Evolutionary conservation across 2,888 invertebrate species (phyloP).

Genomic region (Drosophila subsilvestris): DNA sequence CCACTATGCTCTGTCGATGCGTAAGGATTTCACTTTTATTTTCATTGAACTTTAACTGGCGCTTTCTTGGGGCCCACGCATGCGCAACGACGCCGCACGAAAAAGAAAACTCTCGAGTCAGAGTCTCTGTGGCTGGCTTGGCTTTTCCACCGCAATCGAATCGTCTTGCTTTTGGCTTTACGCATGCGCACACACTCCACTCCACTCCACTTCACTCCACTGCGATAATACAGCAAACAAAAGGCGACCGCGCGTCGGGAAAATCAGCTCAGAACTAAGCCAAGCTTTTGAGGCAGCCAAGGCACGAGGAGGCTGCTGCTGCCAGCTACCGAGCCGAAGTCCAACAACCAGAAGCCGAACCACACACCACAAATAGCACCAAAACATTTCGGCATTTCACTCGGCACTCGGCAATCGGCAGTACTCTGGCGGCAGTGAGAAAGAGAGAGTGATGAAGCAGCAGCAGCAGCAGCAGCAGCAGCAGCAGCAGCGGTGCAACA

Average conservation of each 20-base stretch:
- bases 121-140: slow-evolving; percentile 6
- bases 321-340: slow-evolving; percentile 32
- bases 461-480: too few relatives aligned
- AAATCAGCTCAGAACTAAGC: slow-evolving; percentile 83
- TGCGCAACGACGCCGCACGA: slow-evolving; percentile 63
- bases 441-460: not conserved
- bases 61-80: slow-evolving; percentile 68
- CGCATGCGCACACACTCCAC: slow-evolving; percentile 43
- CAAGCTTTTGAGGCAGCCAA: slow-evolving; percentile 64
- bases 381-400: slow-evolving; percentile 53
- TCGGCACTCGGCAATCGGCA: slow-evolving; percentile 6
- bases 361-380: slow-evolving; percentile 32
- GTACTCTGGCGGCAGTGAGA: not conserved
- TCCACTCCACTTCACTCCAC: not conserved
- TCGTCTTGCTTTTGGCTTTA: slow-evolving; percentile 30
- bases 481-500: slow-evolving; percentile 10
- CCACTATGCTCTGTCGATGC: slow-evolving; percentile 15
- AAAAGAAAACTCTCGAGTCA: slow-evolving; percentile 62
- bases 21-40: slow-evolving; percentile 77
- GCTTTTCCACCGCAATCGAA: slow-evolving; percentile 2
- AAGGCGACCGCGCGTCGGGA: slow-evolving; percentile 79
- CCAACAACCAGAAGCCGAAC: slow-evolving; percentile 23
- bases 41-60: slow-evolving; percentile 49
- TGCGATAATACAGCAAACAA: slow-evolving; percentile 12
- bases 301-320: slow-evolving; percentile 53